Conservation (phyloP, 2,113 vertebrate genomes). For the Petrocephalus microphthalmus region DNA sequence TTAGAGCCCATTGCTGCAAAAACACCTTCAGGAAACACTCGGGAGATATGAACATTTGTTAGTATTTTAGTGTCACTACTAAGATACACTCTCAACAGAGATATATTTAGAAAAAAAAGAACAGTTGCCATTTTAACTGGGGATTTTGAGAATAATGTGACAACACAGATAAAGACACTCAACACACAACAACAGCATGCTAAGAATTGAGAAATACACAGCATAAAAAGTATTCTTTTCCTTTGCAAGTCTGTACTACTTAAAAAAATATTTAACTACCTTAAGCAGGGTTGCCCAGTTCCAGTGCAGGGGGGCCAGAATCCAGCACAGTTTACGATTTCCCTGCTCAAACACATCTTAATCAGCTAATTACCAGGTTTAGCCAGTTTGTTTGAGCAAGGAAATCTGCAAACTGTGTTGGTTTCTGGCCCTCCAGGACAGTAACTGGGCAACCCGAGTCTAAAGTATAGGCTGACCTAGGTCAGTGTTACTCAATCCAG, state of each 20-base stretch:
- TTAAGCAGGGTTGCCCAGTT: not conserved
- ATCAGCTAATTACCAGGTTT: not conserved
- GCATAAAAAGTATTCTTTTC: slow-evolving; percentile 22
- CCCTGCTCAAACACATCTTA: not conserved
- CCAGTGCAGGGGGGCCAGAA: not conserved
- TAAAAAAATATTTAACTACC: not conserved
- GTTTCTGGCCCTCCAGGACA: not conserved
- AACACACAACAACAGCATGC: slow-evolving; percentile 25
- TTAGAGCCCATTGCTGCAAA: not conserved
- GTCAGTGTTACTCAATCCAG: not conserved
- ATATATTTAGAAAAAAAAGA: not conserved
- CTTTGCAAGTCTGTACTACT: not conserved
- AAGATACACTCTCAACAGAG: not conserved
- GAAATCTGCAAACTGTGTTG: not conserved
- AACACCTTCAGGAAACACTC: not conserved
- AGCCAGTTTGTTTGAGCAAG: not conserved
- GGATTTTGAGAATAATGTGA: not conserved
- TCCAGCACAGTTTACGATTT: not conserved
- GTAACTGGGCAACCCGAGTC: not conserved
- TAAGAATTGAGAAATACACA: not conserved
- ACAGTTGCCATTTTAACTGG: not conserved
- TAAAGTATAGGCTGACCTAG: not conserved
- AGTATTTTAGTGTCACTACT: not conserved
- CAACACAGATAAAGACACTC: not conserved
- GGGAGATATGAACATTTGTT: not conserved